Conservation (phyloP, 2,113 vertebrate species). For the Poicephalus meyeri region DNA sequence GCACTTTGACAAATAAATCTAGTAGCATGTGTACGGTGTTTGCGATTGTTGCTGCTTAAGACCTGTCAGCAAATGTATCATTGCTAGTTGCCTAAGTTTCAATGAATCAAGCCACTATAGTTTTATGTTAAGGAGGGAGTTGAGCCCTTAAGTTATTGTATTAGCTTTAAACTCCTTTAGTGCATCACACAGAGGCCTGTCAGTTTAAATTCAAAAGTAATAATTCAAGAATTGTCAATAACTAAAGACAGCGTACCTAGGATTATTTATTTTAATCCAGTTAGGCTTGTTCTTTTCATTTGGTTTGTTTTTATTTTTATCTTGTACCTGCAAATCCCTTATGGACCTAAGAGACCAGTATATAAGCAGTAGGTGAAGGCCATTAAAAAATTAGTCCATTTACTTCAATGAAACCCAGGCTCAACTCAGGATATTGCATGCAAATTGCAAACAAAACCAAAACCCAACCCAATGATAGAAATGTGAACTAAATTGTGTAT, state of each 20-base stretch:
- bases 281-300: neutral
- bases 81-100: slow-evolving; percentile 13
- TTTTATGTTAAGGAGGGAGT: neutral
- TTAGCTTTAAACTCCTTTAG: slow-evolving; percentile 21
- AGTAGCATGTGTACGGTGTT: neutral
- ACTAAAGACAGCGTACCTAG: neutral
- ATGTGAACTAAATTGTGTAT: neutral
- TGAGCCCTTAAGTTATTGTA: neutral
- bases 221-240: neutral
- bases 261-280: slow-evolving; percentile 5
- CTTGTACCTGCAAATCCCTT: neutral
- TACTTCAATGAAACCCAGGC: neutral
- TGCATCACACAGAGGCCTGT: neutral
- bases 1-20: slow-evolving; percentile 46
- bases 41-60: slow-evolving; percentile 25
- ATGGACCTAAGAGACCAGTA: neutral
- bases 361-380: neutral
- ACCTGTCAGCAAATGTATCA: slow-evolving; percentile 21
- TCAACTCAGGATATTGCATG: neutral
- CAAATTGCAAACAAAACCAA: neutral
- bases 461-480: neutral
- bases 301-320: neutral
- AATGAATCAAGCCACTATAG: neutral
- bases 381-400: neutral
- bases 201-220: neutral